Evolutionary conservation across 2,113 vertebrate species (phyloP).

Genomic region (Chamaetylas fuelleborni): DNA sequence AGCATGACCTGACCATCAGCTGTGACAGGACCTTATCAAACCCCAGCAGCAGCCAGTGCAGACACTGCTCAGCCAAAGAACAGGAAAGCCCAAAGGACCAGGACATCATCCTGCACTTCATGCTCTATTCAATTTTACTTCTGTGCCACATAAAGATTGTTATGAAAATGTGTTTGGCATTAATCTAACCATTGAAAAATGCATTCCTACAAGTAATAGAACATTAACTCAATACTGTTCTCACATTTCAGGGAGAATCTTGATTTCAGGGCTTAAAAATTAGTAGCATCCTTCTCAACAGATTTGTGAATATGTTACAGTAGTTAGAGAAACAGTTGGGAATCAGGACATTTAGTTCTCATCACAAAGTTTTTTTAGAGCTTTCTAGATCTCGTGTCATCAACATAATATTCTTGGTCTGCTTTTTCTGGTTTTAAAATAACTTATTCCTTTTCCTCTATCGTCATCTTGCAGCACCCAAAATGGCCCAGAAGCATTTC

Average conservation of each 20-base stretch:
- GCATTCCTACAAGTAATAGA: not conserved
- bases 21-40: not conserved
- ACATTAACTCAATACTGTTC: not conserved
- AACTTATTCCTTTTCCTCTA: not conserved
- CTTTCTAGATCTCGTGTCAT: not conserved
- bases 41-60: not conserved
- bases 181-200: not conserved
- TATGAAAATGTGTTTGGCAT: not conserved
- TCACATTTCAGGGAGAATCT: not conserved
- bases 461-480: not conserved
- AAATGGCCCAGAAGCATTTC: not conserved
- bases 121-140: not conserved
- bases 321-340: not conserved
- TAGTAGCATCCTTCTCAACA: not conserved
- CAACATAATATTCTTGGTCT: not conserved
- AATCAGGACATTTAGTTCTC: not conserved
- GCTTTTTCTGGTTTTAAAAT: constrained; percentile 14
- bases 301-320: not conserved
- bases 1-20: not conserved
- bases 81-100: not conserved
- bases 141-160: not conserved
- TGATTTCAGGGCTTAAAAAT: not conserved
- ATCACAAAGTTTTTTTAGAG: not conserved
- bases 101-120: not conserved
- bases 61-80: not conserved